Evolutionary conservation across 1,140 invertebrate genomes (phyloP), one percentile per base, ranked within the genome.

Genomic region (Rhagoletis zephyria): DNA sequence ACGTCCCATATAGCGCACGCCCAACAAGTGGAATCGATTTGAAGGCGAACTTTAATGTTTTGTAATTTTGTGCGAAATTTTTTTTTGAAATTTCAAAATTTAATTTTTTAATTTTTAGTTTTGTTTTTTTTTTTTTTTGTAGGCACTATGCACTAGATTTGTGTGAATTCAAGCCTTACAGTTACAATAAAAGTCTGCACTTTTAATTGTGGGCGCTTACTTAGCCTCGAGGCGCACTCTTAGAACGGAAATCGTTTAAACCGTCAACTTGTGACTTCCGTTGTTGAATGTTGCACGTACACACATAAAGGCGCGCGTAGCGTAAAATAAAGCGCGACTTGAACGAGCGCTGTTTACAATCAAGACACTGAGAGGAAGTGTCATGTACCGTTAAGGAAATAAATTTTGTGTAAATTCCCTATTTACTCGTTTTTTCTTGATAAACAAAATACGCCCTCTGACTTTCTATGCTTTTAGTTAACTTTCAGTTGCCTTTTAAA

Each of bases 11-110:
- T 4, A 9, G 12, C 4, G n/a, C 61, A 63, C 5, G 61, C 10
- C 51, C 74, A 59, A 81, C 74, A 81, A 81, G 74, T 81, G 74
- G 74, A 59, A 81, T 2, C 12, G 48, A 48, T 48, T 74, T n/a
- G 30, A n/a, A 10, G 3, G 67, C 70, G 65, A 3, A 51, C 2
- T n/a, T 16, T 56, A 7, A 56, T 56, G 5, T 77, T 77, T 19
- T 51, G n/a, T 9, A n/a, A 77, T 7, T 30, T 67, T 63, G 4
- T n/a, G 61, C 4, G 4, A 1, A 30, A 0, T 9, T 67, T 30
- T 30, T 30, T 30, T 30, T 30, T 30, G 30, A 30, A 30, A 30
- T 30, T 67, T 67, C 64, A 2, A 67, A 67, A 40, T 67, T 63
- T 63, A 2, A 63, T 60, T 7, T 60, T 30, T 1, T 0, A 5